A percentile compares a stretch with the other conserved stretches of the same genome.
Evolutionary conservation across 2,113 vertebrate genomes (phyloP).

Genomic region (Illadopsis cleaveri): DNA sequence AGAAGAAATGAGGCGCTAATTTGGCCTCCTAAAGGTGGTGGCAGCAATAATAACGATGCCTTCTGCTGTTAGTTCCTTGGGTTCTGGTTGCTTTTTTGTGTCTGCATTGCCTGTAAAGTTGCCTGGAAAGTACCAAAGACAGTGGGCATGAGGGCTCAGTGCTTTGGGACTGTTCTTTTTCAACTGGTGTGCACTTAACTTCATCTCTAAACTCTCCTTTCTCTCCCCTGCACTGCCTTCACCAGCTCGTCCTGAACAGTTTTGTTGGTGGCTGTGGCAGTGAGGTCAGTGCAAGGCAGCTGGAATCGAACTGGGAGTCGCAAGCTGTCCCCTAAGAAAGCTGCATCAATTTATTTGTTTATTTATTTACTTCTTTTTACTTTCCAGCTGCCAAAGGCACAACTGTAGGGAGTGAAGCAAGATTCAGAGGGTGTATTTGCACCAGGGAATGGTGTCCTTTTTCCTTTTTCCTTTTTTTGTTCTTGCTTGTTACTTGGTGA

Average conservation of each 20-base stretch:
- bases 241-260: not conserved
- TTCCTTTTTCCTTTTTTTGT: fast-evolving
- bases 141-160: not conserved
- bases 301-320: not conserved
- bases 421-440: not conserved
- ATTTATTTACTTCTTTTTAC: not conserved
- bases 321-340: not conserved
- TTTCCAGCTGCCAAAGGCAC: not conserved
- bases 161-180: not conserved
- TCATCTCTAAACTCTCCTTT: not conserved
- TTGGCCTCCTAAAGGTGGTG: not conserved
- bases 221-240: not conserved
- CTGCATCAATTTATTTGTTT: not conserved
- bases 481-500: not conserved
- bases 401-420: not conserved
- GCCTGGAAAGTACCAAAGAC: not conserved
- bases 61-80: not conserved
- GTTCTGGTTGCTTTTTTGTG: not conserved
- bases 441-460: not conserved
- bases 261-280: not conserved
- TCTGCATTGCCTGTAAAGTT: not conserved
- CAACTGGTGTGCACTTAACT: not conserved
- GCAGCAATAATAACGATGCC: not conserved
- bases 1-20: not conserved
- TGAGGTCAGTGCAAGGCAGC: not conserved